Conservation (phyloP, 2,113 vertebrate genomes). For the Tonatia bakeri region DNA sequence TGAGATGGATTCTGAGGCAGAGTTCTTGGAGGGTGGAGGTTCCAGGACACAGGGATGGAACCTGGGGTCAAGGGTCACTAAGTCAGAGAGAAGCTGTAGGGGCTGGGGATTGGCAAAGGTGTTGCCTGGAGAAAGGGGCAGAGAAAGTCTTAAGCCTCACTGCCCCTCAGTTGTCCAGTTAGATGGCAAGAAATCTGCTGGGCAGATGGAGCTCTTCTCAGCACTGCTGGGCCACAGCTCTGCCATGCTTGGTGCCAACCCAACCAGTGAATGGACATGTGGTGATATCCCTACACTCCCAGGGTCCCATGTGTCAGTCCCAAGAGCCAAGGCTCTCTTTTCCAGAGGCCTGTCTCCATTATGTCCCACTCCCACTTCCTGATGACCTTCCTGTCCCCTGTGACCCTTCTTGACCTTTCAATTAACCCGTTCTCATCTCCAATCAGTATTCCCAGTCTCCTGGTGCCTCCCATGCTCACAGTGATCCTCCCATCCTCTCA, state of each 20-base stretch:
- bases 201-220: constrained; percentile 58
- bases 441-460: background rate
- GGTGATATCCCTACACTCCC: background rate
- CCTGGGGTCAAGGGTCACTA: background rate
- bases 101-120: background rate
- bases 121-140: background rate
- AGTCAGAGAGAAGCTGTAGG: background rate
- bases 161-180: constrained; percentile 58
- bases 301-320: background rate
- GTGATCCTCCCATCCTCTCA: background rate
- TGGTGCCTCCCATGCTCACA: background rate
- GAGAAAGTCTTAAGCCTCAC: background rate
- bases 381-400: background rate
- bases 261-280: constrained; percentile 64
- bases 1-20: background rate
- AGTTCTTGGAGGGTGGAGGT: background rate
- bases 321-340: background rate
- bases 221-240: constrained; percentile 56
- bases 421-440: background rate
- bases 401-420: background rate
- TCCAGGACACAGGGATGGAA: background rate
- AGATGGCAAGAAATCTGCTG: constrained; percentile 51
- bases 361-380: background rate
- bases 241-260: constrained; percentile 43
- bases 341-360: background rate